A percentile compares a stretch with the other conserved stretches of the same genome.
Conservation (phyloP, 2,113 vertebrate species). For the Alethe diademata region DNA sequence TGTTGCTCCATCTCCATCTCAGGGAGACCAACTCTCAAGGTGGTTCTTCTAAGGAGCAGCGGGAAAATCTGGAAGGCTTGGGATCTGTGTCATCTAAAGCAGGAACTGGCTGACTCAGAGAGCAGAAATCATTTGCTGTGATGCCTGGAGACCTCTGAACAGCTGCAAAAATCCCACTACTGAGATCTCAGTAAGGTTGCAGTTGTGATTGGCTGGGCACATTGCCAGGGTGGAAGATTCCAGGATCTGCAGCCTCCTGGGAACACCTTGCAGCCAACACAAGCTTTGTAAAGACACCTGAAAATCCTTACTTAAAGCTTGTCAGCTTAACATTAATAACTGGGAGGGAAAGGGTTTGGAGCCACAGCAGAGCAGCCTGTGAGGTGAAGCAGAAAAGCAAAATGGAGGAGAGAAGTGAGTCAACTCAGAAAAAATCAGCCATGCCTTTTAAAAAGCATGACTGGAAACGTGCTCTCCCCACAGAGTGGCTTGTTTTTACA, state of each 20-base stretch:
- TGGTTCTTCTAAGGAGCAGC: neutral
- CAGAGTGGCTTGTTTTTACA: neutral
- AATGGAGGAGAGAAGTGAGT: neutral
- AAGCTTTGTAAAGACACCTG: conserved; percentile 52
- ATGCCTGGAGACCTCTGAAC: conserved; percentile 39
- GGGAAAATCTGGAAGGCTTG: neutral
- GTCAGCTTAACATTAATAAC: conserved; percentile 39
- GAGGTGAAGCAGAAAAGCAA: neutral
- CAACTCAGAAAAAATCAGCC: neutral
- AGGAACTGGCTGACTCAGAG: neutral
- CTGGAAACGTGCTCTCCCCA: neutral
- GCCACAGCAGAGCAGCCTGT: neutral
- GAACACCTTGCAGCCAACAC: conserved; percentile 28
- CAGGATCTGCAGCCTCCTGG: conserved; percentile 39
- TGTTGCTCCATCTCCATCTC: neutral
- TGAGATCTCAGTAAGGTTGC: conserved; percentile 8
- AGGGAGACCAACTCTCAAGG: neutral
- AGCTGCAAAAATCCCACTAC: conserved; percentile 50
- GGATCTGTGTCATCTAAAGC: neutral
- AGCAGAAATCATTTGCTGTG: conserved; percentile 16
- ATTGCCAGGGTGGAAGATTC: conserved; percentile 50
- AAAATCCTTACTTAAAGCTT: conserved; percentile 49
- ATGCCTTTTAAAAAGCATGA: neutral
- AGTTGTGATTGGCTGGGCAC: conserved; percentile 16
- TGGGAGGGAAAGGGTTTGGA: conserved; percentile 1